Conservation (phyloP, 1,140 invertebrate species). For the Manduca sexta region DNA sequence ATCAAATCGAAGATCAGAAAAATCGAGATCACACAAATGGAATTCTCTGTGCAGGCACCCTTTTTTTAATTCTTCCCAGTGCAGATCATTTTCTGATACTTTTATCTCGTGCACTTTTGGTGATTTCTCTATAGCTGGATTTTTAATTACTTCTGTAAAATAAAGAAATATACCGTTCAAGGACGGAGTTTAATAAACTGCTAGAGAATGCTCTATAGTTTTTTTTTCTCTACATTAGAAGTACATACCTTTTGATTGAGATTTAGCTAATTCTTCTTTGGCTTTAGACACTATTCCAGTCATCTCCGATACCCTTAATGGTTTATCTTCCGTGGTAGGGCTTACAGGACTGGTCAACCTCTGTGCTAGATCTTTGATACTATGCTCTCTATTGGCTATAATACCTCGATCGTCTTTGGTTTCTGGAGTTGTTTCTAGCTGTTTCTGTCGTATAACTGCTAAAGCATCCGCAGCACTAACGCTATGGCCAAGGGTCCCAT, state of each 20-base stretch:
- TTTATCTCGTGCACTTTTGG: constrained; percentile 81
- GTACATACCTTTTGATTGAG: constrained; percentile 77
- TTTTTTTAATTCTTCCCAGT: constrained; percentile 92
- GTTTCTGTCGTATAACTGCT: constrained; percentile 43
- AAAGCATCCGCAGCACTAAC: constrained; percentile 46
- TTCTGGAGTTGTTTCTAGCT: constrained; percentile 44
- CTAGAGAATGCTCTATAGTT: neutral
- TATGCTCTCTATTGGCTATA: constrained; percentile 80
- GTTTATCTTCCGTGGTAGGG: constrained; percentile 68
- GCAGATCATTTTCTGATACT: constrained; percentile 93
- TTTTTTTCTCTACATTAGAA: neutral
- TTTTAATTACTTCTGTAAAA: constrained; percentile 77
- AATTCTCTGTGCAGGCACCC: constrained; percentile 87
- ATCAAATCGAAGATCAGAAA: constrained; percentile 91
- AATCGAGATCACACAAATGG: constrained; percentile 95
- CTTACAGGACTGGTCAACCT: constrained; percentile 79
- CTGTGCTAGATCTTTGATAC: constrained; percentile 90
- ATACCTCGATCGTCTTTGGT: constrained; percentile 76
- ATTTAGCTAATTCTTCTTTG: constrained; percentile 91
- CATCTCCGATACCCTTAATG: constrained; percentile 84
- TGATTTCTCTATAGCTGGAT: constrained; percentile 76
- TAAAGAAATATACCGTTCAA: neutral
- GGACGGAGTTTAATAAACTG: neutral
- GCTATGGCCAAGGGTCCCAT: constrained; percentile 67
- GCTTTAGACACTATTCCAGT: constrained; percentile 93